Conservation (phyloP, 1,140 invertebrate genomes). For the Epicauta chinensis region DNA sequence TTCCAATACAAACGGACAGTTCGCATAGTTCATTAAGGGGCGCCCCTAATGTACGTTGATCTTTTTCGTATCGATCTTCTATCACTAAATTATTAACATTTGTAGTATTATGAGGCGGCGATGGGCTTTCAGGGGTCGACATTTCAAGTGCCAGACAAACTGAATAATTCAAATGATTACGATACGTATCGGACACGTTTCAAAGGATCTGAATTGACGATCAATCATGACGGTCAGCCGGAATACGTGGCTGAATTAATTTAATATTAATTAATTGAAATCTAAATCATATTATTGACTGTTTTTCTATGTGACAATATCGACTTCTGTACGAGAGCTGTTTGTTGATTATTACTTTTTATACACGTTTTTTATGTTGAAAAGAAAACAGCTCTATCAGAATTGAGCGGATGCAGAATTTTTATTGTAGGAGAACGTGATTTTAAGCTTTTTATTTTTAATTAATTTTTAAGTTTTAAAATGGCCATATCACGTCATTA, state of each 20-base stretch:
- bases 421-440: background rate
- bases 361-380: background rate
- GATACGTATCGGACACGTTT: conserved; percentile 34
- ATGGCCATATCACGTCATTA: background rate
- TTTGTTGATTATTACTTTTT: background rate
- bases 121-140: conserved; percentile 65
- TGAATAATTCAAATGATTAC: conserved; percentile 34
- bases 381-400: background rate
- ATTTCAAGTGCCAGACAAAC: conserved; percentile 55
- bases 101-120: conserved; percentile 57
- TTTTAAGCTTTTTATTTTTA: background rate
- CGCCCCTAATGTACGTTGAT: conserved; percentile 39
- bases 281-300: conserved; percentile 8
- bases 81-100: conserved; percentile 27
- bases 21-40: conserved; percentile 42
- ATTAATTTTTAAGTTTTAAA: background rate
- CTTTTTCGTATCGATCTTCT: conserved; percentile 4
- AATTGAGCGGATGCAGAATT: background rate
- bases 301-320: conserved; percentile 7
- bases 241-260: conserved; percentile 64
- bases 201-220: conserved; percentile 45
- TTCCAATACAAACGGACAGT: conserved; percentile 34
- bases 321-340: background rate
- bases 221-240: conserved; percentile 60
- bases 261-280: conserved; percentile 36